phyloP scores from a whole-genome alignment of 2,888 invertebrate species.

The Orthonychiurus folsomi region DNA sequence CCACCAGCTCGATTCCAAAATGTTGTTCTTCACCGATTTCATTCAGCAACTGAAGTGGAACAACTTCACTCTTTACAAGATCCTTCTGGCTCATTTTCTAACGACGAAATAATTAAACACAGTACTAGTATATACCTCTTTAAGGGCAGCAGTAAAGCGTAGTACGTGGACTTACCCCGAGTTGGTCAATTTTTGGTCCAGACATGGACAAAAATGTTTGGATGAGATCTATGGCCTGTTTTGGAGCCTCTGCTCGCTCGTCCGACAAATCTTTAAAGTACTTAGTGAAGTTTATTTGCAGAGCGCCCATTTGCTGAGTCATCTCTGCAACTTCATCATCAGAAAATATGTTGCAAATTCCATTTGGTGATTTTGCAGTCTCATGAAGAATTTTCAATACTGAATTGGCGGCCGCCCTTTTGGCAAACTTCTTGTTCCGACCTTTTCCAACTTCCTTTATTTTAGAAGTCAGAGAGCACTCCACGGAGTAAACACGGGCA shows the following conservation, averaged over 20 bases:
- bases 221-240: not conserved
- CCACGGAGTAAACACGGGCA: not conserved
- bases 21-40: slow-evolving; percentile 35
- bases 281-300: slow-evolving; percentile 1
- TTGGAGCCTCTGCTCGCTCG: not conserved
- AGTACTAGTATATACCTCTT: too few species aligned
- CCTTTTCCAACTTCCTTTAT: slow-evolving; percentile 32
- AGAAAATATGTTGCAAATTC: not conserved
- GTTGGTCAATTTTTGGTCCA: slow-evolving; percentile 3
- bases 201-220: not conserved
- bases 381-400: slow-evolving; percentile 18
- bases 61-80: slow-evolving; percentile 11
- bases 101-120: too few species aligned
- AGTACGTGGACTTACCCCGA: slow-evolving; percentile 9
- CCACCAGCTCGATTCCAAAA: slow-evolving; percentile 29
- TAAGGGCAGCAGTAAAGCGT: too few species aligned
- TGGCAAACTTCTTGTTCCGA: slow-evolving; percentile 35
- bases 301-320: not conserved
- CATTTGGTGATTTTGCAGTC: not conserved
- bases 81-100: slow-evolving; percentile 6
- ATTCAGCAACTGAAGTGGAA: slow-evolving; percentile 22
- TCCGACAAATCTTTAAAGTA: not conserved
- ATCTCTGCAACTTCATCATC: not conserved
- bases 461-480: slow-evolving; percentile 21
- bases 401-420: slow-evolving; percentile 33